These are phyloP conservation scores for Pseudoatta argentina DNA, from an alignment of 1,140 invertebrate species.

Conservation along the genomic window DNA sequence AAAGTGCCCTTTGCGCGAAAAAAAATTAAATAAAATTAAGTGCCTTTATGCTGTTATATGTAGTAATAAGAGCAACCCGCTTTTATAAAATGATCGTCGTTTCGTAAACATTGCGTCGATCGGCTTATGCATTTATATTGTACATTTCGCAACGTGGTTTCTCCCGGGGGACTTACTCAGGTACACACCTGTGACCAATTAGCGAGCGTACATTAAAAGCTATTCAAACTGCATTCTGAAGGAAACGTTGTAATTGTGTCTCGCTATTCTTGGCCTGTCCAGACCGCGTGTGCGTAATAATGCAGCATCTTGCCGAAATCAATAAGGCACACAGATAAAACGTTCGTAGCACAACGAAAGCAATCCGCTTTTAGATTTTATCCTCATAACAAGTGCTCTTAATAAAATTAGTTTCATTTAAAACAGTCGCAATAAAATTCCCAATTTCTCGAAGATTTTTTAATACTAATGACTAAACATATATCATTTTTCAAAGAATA, in stretches of 20 bases:
- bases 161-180: constrained; percentile 36
- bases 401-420: constrained; percentile 21
- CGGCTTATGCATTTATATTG: constrained; percentile 34
- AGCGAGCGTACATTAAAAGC: constrained; percentile 54
- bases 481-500: neutral
- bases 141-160: constrained; percentile 33
- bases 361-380: neutral
- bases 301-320: constrained; percentile 36
- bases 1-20: neutral
- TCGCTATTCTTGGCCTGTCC: neutral
- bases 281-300: constrained; percentile 44
- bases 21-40: constrained; percentile 7
- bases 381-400: too few relatives aligned
- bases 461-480: neutral
- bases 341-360: neutral
- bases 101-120: constrained; percentile 44
- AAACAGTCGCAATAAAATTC: neutral
- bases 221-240: constrained; percentile 43
- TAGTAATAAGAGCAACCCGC: constrained; percentile 20
- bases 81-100: constrained; percentile 41
- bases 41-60: neutral
- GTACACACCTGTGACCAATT: constrained; percentile 54
- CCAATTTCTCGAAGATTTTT: neutral
- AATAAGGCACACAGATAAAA: constrained; percentile 30
- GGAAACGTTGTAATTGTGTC: constrained; percentile 31